Evolutionary conservation across 2,113 vertebrate species (phyloP), one percentile per base, ranked within the genome.

Genomic region (Prunella himalayana): DNA sequence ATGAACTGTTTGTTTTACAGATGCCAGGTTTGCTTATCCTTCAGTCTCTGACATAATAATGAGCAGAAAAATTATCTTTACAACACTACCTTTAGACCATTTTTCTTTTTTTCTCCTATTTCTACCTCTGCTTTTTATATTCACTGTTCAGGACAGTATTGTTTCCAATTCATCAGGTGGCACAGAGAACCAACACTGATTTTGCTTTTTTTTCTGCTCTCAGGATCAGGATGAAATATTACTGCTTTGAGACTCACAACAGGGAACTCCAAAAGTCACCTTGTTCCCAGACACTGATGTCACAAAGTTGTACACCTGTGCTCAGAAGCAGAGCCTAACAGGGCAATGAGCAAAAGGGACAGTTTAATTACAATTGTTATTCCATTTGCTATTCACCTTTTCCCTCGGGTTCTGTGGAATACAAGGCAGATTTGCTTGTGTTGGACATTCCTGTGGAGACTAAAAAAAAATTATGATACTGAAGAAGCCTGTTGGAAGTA

Each of bases 341-440:
- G 71, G 82, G 78, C 42, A 33, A 23, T 6, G 44, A 92, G 50
- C 73, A 84, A 94, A 53, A 82, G 56, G 82, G 31, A 42, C 31
- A 15, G 41, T 59, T 70, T 92, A 72, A 97, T 96, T 95, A 82
- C 5, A 61, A 42, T 18, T 37, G 51, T 82, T 90, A 92, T 88
- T 97, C 83, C 79, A 33, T 56, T 78, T 61, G 35, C 77, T 91
- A 72, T 90, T 93, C 87, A 91, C 78, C 83, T 85, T 91, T 79
- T 90, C 54, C 31, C 77, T 95, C 78, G 49, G 65, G 28, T 89
- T 95, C 73, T 68, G 51, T 57, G 47, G 64, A 70, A 94, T 94
- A 95, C 97, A 95, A 97, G 90, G 78, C 84, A 95, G 75, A 96
- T 88, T 96, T 96, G 72, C 94, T 95, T 91, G 75, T 86, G 61